Evolutionary conservation across 1,140 invertebrate genomes (phyloP), one percentile per base, ranked within the genome.

Genomic region (Euwallacea fornicatus): DNA sequence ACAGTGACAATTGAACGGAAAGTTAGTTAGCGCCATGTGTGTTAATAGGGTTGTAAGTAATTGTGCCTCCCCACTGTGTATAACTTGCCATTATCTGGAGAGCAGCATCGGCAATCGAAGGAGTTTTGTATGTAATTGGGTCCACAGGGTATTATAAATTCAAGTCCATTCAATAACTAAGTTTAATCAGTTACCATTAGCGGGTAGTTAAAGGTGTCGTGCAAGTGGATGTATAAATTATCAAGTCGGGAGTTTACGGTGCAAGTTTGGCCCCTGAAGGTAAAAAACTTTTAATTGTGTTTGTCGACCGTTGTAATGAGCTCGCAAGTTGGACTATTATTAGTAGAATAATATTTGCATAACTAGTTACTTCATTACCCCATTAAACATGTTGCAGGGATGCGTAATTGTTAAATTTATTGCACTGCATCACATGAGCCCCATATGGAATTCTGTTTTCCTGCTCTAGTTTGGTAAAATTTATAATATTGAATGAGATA

Each of bases 201-300:
- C 21, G 21, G 21, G 21, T 33, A 33, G 21, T 50, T 50, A 50
- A 50, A 50, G 46, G 46, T 50, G 46, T 50, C 46, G 46, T 13
- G 9, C 46, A 50, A 50, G 9, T 50, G 13, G 46, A 50, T 50
- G 46, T 50, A 50, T 50, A 50, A 50, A 50, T 50, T 50, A 50
- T 50, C 46, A 50, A 33, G 21, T 33, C 21, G 46, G 46, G 13
- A 50, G 46, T 50, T 50, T 50, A 50, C 46, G 46, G 46, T 50
- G 46, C 13, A 50, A 50, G 46, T 10, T 10, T 11, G 13, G 46
- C 46, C 46, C 46, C 46, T 11, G 46, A 50, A 50, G 46, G 46
- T 50, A 50, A 50, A 50, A 50, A 50, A 50, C 9, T 50, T 50
- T 50, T 50, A 50, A 50, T 50, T 50, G 46, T 50, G 46, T 50